These are phyloP conservation scores for Peromyscus nudipes DNA, from an alignment of 2,797 vertebrate genomes.

Conservation along the genomic window DNA sequence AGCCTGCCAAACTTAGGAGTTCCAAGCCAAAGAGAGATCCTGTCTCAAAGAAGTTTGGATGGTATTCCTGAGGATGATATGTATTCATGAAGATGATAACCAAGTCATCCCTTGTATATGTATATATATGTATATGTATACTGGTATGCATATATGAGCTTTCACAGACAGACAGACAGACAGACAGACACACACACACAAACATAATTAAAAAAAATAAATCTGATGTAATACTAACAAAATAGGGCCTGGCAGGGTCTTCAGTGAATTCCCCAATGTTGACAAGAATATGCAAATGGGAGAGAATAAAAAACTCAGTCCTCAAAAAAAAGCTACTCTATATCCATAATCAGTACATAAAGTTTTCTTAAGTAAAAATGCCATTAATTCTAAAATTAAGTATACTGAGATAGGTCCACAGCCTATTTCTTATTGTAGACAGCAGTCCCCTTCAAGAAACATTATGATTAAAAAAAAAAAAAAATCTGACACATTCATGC, in stretches of 20 bases:
- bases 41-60: background rate
- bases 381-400: constrained; percentile 7
- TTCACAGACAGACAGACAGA: background rate
- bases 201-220: too few relatives aligned
- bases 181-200: fast-evolving
- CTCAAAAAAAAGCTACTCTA: background rate
- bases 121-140: too few relatives aligned
- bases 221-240: background rate
- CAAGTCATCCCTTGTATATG: too few relatives aligned
- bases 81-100: background rate
- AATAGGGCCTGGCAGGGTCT: background rate
- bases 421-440: background rate
- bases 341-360: background rate
- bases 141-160: background rate
- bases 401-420: background rate
- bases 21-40: background rate
- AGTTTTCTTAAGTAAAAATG: constrained; percentile 4
- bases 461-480: background rate
- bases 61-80: background rate
- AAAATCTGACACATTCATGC: background rate
- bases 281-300: background rate
- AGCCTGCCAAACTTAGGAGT: background rate
- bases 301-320: background rate
- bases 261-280: background rate
- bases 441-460: background rate